Conservation (phyloP, 2,797 vertebrate species). For the Tragopan temminckii region DNA sequence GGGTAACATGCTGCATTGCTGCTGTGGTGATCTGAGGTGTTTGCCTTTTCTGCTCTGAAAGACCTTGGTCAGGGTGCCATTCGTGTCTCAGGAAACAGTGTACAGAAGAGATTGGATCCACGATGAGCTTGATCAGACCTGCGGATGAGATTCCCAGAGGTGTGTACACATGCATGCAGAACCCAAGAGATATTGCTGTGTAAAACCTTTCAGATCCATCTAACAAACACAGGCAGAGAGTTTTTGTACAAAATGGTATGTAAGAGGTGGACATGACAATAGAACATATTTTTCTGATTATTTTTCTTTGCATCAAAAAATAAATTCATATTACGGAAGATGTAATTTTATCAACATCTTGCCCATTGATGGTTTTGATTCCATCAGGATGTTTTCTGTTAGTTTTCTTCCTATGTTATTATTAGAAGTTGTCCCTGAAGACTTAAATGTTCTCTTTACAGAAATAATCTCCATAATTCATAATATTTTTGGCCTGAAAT, state of each 20-base stretch:
- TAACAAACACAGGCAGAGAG: not conserved
- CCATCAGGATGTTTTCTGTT: not conserved
- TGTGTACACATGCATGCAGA: not conserved
- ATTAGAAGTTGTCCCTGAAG: slow-evolving; percentile 33
- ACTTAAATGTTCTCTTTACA: slow-evolving; percentile 48
- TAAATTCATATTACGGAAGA: not conserved
- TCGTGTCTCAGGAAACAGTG: not conserved
- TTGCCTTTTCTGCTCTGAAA: not conserved
- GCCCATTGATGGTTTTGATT: not conserved
- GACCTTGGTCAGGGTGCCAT: not conserved
- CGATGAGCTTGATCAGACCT: not conserved
- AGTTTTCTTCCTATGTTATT: slow-evolving; percentile 42
- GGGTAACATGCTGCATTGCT: not conserved
- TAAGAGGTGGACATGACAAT: not conserved
- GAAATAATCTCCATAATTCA: slow-evolving; percentile 50
- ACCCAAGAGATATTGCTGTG: not conserved
- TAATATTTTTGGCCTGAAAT: slow-evolving; percentile 44
- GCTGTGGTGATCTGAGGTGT: not conserved
- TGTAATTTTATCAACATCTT: not conserved
- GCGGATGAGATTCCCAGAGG: not conserved
- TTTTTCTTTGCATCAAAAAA: not conserved
- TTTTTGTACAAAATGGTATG: not conserved
- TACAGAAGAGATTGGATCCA: not conserved
- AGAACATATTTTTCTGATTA: not conserved
- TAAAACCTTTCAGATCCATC: not conserved